Percentiles rank a stretch among this genome's conserved stretches.
These are phyloP conservation scores for Macrotis lagotis DNA, from an alignment of 2,113 vertebrate genomes.

Conservation along the genomic window DNA sequence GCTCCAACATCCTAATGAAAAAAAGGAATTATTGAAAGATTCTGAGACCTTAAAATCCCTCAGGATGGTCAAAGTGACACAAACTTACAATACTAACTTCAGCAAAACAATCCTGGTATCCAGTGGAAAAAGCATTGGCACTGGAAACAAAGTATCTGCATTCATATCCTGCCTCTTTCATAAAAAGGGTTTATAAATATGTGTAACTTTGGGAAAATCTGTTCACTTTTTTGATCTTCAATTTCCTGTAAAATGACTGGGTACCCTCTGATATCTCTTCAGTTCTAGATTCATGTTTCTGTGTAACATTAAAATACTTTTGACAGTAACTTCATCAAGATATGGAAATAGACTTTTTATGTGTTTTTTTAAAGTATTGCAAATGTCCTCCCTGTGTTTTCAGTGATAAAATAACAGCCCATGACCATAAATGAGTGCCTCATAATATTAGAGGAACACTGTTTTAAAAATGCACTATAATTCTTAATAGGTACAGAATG, in stretches of 20 bases:
- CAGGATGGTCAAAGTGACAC: not conserved
- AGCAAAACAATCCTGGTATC: not conserved
- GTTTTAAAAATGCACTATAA: not conserved
- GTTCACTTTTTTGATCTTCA: no score
- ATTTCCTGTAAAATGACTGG: no score
- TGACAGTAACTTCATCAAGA: not conserved
- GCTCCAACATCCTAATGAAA: not conserved
- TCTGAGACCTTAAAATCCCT: not conserved
- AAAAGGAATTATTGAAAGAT: accelerated
- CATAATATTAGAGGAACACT: not conserved
- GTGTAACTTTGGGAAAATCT: not conserved
- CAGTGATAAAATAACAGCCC: not conserved
- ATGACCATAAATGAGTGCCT: not conserved
- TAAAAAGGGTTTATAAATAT: not conserved
- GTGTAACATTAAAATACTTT: not conserved
- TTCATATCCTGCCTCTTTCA: not conserved
- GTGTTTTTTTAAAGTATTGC: not conserved
- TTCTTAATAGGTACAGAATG: not conserved
- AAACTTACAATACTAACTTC: not conserved
- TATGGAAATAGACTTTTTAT: not conserved
- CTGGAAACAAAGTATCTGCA: not conserved
- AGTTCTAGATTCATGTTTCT: not conserved
- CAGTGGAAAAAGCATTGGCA: not conserved
- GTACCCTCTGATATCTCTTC: not conserved
- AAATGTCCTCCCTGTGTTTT: not conserved